Percentiles rank a stretch among this genome's conserved stretches.
Evolutionary conservation across 2,797 vertebrate genomes (phyloP).

Genomic region (Chelon auratus): DNA sequence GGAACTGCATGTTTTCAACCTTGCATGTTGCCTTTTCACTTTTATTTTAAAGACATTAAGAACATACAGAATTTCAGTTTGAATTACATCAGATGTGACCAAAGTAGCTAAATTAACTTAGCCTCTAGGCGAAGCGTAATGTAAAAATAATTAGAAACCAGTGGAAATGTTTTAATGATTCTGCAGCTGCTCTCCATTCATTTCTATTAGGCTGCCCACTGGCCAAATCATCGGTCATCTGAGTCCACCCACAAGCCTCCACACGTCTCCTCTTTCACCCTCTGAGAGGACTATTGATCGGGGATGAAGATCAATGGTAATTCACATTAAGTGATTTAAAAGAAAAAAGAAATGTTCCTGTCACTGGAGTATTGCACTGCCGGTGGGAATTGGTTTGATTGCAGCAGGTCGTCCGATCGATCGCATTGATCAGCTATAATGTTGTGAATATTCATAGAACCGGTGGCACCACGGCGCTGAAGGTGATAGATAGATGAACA

Average conservation of each 20-base stretch:
- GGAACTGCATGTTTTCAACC: too few relatives aligned
- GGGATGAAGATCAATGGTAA: conserved; percentile 33
- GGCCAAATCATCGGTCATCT: conserved; percentile 19
- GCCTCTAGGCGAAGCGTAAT: background rate
- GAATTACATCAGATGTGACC: background rate
- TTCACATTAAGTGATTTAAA: conserved; percentile 44
- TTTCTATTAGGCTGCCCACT: background rate
- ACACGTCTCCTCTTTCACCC: conserved; percentile 5
- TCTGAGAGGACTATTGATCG: conserved; percentile 51
- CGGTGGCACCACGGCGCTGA: too few relatives aligned
- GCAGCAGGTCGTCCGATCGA: conserved; percentile 15
- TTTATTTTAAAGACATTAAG: too few relatives aligned
- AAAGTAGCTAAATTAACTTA: background rate
- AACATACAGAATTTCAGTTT: background rate
- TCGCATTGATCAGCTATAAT: background rate
- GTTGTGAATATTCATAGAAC: background rate
- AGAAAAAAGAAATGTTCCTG: background rate
- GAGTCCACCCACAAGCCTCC: conserved; percentile 6
- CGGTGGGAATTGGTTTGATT: conserved; percentile 19
- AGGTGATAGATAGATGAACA: background rate
- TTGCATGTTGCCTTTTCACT: too few relatives aligned
- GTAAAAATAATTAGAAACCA: background rate
- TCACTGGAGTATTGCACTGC: background rate
- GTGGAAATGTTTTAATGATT: too few relatives aligned
- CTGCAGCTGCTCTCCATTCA: too few relatives aligned